Percentiles rank a stretch among this genome's conserved stretches.
Evolutionary conservation across 2,888 invertebrate species (phyloP).

Genomic region (Cantharis flavilabris): DNA sequence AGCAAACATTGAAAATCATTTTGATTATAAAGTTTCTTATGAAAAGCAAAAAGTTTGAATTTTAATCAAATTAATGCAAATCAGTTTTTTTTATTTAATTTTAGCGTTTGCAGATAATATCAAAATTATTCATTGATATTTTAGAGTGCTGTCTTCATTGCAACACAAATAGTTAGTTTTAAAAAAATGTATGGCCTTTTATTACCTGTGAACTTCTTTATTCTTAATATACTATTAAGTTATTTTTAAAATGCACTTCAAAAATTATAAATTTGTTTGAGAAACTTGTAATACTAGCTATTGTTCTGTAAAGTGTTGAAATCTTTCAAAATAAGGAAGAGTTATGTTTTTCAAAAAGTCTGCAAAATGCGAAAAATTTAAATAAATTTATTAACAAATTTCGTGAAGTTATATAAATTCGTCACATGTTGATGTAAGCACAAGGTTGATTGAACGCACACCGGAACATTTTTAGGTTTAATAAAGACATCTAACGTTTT

Average conservation of each 20-base stretch:
- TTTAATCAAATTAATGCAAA: neutral
- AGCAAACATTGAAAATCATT: neutral
- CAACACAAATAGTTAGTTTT: no score
- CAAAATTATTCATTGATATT: no score
- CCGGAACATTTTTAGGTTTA: neutral
- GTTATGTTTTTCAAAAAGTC: neutral
- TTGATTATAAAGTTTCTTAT: neutral
- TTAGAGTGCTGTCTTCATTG: no score
- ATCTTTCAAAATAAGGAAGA: neutral
- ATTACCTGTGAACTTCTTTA: neutral
- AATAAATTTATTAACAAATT: neutral
- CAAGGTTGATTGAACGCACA: neutral
- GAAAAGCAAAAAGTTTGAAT: neutral
- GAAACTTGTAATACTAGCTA: neutral
- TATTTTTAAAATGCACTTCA: neutral
- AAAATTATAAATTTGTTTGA: neutral
- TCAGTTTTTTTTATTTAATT: no score
- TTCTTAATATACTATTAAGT: neutral
- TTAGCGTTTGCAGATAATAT: no score
- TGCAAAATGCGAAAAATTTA: neutral
- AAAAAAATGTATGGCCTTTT: neutral
- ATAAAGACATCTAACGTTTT: neutral
- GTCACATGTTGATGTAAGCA: neutral
- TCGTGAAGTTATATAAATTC: no score
- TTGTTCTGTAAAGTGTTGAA: neutral